These are phyloP conservation scores for Micromesistius poutassou DNA, from an alignment of 2,797 vertebrate species.

Conservation along the genomic window DNA sequence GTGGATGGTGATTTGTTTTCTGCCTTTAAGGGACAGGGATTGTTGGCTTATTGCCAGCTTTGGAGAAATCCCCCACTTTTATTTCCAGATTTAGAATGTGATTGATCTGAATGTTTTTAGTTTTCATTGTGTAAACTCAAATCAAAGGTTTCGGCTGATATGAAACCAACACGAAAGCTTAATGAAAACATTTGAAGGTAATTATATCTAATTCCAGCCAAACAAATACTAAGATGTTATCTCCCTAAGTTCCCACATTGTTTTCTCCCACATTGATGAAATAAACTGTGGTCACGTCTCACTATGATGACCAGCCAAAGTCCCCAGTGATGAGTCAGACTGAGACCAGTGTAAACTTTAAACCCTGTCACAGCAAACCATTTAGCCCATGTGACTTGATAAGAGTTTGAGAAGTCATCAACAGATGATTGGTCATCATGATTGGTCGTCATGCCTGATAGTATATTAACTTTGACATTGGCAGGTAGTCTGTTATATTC, in stretches of 20 bases:
- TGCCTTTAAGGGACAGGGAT: constrained; percentile 45
- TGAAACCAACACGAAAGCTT: neutral
- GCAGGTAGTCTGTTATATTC: neutral
- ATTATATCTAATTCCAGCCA: neutral
- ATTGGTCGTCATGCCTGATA: neutral
- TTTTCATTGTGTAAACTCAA: neutral
- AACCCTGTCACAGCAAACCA: neutral
- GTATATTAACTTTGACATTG: neutral
- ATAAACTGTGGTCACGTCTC: neutral
- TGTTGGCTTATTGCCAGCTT: neutral
- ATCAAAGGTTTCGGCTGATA: neutral
- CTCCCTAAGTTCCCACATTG: neutral
- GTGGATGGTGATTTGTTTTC: constrained; percentile 36
- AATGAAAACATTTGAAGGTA: neutral
- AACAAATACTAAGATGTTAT: neutral
- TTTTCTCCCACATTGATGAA: neutral
- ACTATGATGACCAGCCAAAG: neutral
- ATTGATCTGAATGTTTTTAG: neutral
- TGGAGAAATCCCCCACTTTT: neutral
- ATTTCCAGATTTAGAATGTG: neutral
- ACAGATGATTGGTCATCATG: neutral
- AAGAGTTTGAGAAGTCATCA: neutral
- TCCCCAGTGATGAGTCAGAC: neutral
- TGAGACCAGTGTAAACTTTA: neutral
- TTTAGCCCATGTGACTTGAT: neutral